Evolutionary conservation across 1,140 invertebrate genomes (phyloP).

Genomic region (Hetaerina americana): DNA sequence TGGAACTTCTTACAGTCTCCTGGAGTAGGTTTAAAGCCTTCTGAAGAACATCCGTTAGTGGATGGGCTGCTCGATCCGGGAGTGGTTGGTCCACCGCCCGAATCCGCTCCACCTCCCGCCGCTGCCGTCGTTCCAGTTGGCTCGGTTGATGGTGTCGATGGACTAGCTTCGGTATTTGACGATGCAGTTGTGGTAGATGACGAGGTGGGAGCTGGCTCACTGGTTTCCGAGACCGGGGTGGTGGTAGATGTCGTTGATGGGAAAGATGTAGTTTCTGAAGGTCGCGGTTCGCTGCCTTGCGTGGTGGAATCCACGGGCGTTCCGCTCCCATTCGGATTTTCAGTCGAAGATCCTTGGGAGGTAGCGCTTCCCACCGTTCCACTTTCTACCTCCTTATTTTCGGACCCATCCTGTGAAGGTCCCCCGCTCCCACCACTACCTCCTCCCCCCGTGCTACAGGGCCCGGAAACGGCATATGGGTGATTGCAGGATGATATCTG

Average conservation of each 20-base stretch:
- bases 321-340: not conserved
- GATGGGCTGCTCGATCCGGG: no score
- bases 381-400: no score
- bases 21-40: slow-evolving; percentile 50
- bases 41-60: slow-evolving; percentile 29
- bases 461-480: not conserved
- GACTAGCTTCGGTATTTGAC: not conserved
- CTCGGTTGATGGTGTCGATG: not conserved
- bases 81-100: no score
- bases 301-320: not conserved
- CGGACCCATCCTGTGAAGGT: no score
- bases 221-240: not conserved
- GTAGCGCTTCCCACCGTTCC: no score
- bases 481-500: slow-evolving; percentile 1
- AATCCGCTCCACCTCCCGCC: not conserved
- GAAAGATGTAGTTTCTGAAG: not conserved
- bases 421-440: no score
- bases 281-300: not conserved
- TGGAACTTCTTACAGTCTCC: slow-evolving; percentile 54
- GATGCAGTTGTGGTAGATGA: not conserved
- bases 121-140: not conserved
- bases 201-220: not conserved
- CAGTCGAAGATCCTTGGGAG: not conserved
- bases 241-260: not conserved
- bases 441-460: not conserved